A percentile compares a stretch with the other conserved stretches of the same genome.
Evolutionary conservation across 2,113 vertebrate species (phyloP).

Genomic region (Mobula hypostoma): DNA sequence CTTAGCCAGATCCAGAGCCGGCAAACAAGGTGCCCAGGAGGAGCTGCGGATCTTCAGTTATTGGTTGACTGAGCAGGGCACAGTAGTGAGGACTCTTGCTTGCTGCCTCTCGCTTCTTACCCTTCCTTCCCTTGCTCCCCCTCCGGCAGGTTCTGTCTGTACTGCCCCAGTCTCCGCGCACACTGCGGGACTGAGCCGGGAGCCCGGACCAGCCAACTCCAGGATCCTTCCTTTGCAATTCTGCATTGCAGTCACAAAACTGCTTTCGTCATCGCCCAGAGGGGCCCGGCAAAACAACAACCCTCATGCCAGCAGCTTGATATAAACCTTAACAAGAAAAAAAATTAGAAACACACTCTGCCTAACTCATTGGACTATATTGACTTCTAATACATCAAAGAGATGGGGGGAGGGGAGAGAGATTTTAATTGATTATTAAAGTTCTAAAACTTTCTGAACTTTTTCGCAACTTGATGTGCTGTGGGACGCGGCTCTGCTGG

Average conservation of each 20-base stretch:
- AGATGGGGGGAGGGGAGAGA: no score
- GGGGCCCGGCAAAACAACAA: neutral
- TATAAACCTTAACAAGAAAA: neutral
- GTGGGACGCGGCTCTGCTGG: no score
- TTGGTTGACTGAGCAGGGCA: neutral
- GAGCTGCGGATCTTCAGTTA: no score
- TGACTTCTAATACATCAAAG: no score
- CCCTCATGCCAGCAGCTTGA: neutral
- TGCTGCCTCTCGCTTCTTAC: neutral
- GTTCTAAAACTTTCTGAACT: no score
- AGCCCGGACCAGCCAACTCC: neutral
- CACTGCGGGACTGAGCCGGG: neutral
- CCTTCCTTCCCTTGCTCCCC: no score
- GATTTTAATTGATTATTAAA: no score
- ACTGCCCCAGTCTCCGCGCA: neutral
- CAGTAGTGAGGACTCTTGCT: no score
- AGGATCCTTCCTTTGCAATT: neutral
- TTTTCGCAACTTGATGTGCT: no score
- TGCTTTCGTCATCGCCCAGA: conserved; percentile 13
- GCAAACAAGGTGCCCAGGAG: no score
- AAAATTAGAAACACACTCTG: neutral
- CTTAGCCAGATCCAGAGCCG: no score
- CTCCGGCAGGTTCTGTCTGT: neutral
- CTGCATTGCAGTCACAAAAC: conserved; percentile 29
- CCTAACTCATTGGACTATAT: no score